Base-by-base conservation (phyloP, 2,113 vertebrate species). In the Ifrita kowaldi region DNA sequence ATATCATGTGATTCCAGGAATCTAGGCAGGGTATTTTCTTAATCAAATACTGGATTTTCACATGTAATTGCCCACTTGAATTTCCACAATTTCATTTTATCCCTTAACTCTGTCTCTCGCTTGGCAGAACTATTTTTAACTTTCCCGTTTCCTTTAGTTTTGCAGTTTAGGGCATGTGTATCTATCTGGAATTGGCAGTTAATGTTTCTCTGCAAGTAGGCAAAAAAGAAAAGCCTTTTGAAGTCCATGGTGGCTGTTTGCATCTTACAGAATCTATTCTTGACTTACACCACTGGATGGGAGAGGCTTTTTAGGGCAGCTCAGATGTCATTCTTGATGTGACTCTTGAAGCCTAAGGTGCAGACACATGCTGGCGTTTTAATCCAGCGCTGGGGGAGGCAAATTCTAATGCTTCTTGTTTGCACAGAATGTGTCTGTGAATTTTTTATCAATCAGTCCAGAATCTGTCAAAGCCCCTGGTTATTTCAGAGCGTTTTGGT, bases 11-110 rank as follows among this genome's bases (percentile, higher is more conserved):
- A 93, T 95, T 95, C 96, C 86, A 94, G 86, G 73, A 87, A 92
- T 84, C 83, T 86, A 87, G 68, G 60, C 86, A 96, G 95, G 89
- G 86, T 95, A 68, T 92, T 97, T 96, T 95, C 84, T 90, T 91
- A 93, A 85, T 95, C 90, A 87, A 75, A 63, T 81, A 59, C 81
- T 91, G 89, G 37, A 65, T 74, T 93, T 89, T 93, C 83, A 89
- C 59, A 53, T 41, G 70, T 55, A 67, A 84, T 81, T 90, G 27
- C 93, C 91, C 83, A 91, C 77, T 91, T 91, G 80, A 95, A 91
- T 59, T 76, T 89, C 65, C 64, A 39, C 55, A 12, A 1, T 90
- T 95, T 59, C 35, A 8, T 95, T 85, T 87, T 75, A n/a, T 79
- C 37, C 13, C 39, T 91, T 39, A 74, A 46, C 37, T 87, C 87